Percentiles rank a stretch among this genome's conserved stretches.
These are phyloP conservation scores for Gallinago media DNA, from an alignment of 2,113 vertebrate species.

Conservation along the genomic window DNA sequence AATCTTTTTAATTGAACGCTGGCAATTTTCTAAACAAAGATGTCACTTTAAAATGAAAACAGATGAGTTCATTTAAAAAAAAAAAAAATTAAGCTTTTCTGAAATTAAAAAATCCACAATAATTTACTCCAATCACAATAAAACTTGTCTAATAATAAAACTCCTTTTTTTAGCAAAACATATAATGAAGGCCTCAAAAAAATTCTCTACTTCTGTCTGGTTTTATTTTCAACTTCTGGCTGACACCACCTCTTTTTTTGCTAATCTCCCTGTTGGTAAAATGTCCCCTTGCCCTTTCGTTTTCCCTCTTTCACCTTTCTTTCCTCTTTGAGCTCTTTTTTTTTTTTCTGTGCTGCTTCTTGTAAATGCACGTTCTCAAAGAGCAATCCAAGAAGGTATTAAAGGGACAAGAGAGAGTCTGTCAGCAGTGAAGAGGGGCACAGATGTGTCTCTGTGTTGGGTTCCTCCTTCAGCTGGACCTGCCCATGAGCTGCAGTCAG, in stretches of 20 bases:
- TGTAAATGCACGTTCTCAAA: background rate
- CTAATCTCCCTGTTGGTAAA: background rate
- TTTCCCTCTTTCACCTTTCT: background rate
- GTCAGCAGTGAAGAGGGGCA: background rate
- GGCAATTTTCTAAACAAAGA: conserved; percentile 20
- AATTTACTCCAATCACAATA: background rate
- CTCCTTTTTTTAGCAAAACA: background rate
- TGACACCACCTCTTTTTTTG: background rate
- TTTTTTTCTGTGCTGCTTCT: background rate
- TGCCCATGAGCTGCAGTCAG: background rate
- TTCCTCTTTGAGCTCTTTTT: background rate
- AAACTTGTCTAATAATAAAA: background rate
- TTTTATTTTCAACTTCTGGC: background rate
- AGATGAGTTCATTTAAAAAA: background rate
- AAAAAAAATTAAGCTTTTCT: background rate
- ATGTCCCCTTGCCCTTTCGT: background rate
- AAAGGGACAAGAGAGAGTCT: background rate
- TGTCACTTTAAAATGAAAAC: conserved; percentile 25
- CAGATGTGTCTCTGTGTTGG: background rate
- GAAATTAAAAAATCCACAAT: background rate
- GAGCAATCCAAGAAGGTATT: background rate
- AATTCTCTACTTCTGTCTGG: background rate
- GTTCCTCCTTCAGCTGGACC: background rate
- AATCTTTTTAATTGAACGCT: background rate
- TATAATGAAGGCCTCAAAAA: background rate